Conservation (phyloP, 23 tunicate species). For the Phallusia fumigata region DNA sequence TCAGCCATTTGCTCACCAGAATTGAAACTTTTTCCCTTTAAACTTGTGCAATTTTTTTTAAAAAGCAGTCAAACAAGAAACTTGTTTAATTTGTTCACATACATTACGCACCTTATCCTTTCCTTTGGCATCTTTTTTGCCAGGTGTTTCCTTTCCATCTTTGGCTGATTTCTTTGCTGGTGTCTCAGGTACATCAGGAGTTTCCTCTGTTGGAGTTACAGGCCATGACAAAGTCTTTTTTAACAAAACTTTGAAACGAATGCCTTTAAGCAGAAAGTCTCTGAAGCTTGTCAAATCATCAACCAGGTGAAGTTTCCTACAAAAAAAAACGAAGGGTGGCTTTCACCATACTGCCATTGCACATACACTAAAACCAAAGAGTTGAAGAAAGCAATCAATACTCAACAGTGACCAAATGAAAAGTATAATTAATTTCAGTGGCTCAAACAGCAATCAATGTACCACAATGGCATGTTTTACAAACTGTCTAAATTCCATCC, state of each 20-base stretch:
- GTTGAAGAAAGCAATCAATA: no score
- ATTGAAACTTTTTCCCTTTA: no score
- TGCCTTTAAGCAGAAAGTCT: constrained; percentile 54
- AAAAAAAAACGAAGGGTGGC: neutral
- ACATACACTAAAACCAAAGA: neutral
- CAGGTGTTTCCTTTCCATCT: constrained; percentile 42
- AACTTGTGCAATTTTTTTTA: no score
- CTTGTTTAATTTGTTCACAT: no score
- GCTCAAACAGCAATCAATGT: no score
- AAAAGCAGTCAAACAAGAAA: no score
- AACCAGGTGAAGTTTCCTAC: constrained; percentile 53
- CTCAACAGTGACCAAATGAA: no score
- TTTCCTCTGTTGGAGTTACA: constrained; percentile 36
- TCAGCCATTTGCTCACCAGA: no score
- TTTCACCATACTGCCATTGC: no score
- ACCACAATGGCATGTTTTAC: no score
- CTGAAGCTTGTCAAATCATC: constrained; percentile 51
- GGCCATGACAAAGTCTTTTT: constrained; percentile 62
- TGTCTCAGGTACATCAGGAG: constrained; percentile 41
- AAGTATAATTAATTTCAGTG: no score
- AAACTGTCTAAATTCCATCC: no score
- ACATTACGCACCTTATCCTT: constrained; percentile 45
- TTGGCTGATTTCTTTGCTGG: constrained; percentile 32
- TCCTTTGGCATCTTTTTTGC: constrained; percentile 52
- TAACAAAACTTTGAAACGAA: constrained; percentile 21